Evolutionary conservation across 2,113 vertebrate species (phyloP).

Genomic region (Mellivora capensis): DNA sequence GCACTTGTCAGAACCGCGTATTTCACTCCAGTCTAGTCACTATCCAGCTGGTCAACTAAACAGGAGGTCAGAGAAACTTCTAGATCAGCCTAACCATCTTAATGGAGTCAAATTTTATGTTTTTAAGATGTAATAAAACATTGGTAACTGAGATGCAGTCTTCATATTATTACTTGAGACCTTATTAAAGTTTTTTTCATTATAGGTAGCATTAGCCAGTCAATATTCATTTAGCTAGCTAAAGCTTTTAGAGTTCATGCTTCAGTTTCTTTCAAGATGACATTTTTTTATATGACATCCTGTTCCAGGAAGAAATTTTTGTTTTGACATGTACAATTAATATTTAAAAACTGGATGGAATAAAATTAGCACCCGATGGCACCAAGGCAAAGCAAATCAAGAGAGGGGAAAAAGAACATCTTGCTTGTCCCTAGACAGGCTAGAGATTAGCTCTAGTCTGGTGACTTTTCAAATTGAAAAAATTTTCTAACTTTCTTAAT

Average conservation of each 20-base stretch:
- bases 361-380: constrained; percentile 64
- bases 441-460: constrained; percentile 28
- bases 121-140: neutral
- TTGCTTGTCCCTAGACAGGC: constrained; percentile 38
- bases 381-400: constrained; percentile 2
- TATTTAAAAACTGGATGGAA: constrained; percentile 69
- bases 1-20: neutral
- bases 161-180: constrained; percentile 27
- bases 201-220: constrained; percentile 56
- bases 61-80: neutral
- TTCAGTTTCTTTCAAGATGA: constrained; percentile 64
- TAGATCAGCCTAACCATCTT: neutral
- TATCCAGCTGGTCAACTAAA: neutral
- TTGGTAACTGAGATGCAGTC: neutral
- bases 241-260: constrained; percentile 67
- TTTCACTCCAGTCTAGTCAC: neutral
- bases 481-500: constrained; percentile 31
- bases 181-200: constrained; percentile 30
- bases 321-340: constrained; percentile 74
- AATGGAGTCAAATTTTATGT: neutral
- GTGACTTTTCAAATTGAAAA: constrained; percentile 50
- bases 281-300: constrained; percentile 65
- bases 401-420: constrained; percentile 22
- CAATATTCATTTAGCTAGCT: constrained; percentile 60
- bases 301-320: constrained; percentile 67